Conservation (phyloP, 1,140 invertebrate species). For the Drosophila mauritiana region DNA sequence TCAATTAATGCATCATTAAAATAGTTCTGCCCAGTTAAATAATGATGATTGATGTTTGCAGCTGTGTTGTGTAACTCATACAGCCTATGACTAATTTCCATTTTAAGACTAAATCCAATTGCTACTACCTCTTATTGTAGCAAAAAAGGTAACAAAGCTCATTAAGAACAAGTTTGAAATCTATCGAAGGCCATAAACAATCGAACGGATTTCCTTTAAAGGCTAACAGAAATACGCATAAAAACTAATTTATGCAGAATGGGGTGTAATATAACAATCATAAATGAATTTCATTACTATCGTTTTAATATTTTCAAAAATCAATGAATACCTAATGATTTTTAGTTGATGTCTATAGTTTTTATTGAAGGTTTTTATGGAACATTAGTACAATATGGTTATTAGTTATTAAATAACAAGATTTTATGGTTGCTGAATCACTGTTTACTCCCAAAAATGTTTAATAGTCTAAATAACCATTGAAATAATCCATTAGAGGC, state of each 20-base stretch:
- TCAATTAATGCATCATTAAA: neutral
- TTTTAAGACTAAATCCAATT: neutral
- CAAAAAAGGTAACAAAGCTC: neutral
- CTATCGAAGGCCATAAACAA: constrained; percentile 1
- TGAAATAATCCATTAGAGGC: constrained; percentile 10
- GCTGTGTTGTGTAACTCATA: constrained; percentile 13
- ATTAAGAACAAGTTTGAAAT: neutral
- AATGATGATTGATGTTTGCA: constrained; percentile 4
- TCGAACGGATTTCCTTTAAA: constrained; percentile 4
- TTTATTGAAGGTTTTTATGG: neutral
- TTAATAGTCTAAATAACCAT: too few species aligned
- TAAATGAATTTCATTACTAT: neutral
- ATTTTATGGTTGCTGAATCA: neutral
- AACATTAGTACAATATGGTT: neutral
- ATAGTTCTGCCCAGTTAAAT: constrained; percentile 1
- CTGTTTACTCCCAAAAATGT: too few species aligned
- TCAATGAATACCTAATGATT: constrained; percentile 4
- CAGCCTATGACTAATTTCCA: constrained; percentile 14
- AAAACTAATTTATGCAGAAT: neutral
- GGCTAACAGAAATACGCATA: constrained; percentile 8
- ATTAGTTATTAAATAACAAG: neutral
- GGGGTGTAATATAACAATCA: constrained; percentile 1
- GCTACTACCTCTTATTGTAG: constrained; percentile 5
- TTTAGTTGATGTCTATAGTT: neutral
- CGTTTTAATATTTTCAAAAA: neutral